Evolutionary conservation across 2,888 invertebrate genomes (phyloP), one percentile per base, ranked within the genome.

Genomic region (Lasioglossum oenotherae): DNA sequence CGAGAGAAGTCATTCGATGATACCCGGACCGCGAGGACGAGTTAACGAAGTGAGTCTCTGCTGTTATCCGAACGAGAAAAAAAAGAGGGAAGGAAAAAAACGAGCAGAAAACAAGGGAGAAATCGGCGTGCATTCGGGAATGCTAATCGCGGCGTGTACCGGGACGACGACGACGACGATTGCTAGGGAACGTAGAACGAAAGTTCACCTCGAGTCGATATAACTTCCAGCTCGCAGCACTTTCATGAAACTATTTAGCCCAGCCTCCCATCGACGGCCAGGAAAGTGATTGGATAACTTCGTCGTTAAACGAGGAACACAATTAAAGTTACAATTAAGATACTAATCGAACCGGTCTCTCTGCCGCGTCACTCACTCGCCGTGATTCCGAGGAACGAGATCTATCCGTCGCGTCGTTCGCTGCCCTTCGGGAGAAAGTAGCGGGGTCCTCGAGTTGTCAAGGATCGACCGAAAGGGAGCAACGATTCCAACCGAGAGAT

Each of bases 241-340:
- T 82, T 82, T 86, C 87, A 73, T 80, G 82, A 86, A 86, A 86
- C 87, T 86, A 84, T 86, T 86, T 84, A 87, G 83, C 83, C 87
- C 81, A 31, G 67, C 67, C 87, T 83, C 80, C 86, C 87, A 83
- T 87, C 83, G 87, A 83, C 87, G 83, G 81, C 87, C 78, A 81
- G 69, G 83, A 87, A 86, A 86, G 87, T 80, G 87, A 87, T 87
- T 87, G 87, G 87, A 87, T 87, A 87, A 87, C 87, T 87, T 87
- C 72, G 87, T 87, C 87, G 78, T 87, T 86, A 87, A 87, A 86
- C 87, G 87, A 75, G 77, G 78, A 87, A 87, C 87, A 86, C 87
- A 84, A 87, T 87, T 86, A 87, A 87, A 84, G 81, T 86, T 86
- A 87, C 83, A 83, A 87, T 86, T 81, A 84, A 87, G 87, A 87